Evolutionary conservation across 1,140 invertebrate genomes (phyloP).

Genomic region (Megathymus violae): DNA sequence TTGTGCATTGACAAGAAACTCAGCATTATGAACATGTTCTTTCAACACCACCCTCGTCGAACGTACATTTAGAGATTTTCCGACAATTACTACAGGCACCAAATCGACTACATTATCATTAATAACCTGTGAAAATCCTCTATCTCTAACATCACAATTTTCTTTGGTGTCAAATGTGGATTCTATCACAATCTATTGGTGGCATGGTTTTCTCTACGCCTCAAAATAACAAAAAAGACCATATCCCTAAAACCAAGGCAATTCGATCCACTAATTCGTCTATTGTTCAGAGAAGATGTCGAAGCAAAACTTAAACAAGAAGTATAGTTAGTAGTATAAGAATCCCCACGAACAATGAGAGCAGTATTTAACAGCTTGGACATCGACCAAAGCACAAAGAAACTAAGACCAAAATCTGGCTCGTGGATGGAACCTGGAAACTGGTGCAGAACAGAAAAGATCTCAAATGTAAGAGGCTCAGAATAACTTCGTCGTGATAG

Average conservation of each 20-base stretch:
- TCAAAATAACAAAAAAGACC: background rate
- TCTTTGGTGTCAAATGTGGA: slow-evolving; percentile 37
- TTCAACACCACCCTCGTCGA: too few species aligned
- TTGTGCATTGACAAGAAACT: too few species aligned
- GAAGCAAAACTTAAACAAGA: background rate
- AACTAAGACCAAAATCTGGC: background rate
- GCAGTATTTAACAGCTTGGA: background rate
- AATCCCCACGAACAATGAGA: background rate
- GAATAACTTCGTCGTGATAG: background rate
- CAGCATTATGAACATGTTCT: too few species aligned
- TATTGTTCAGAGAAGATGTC: background rate
- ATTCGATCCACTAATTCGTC: background rate
- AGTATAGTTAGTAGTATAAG: background rate
- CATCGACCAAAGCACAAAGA: background rate
- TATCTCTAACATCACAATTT: too few species aligned
- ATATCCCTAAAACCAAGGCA: background rate
- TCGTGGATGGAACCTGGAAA: background rate
- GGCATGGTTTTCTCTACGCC: too few species aligned
- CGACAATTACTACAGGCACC: too few species aligned
- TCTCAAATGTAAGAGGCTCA: background rate
- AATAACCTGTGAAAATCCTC: too few species aligned
- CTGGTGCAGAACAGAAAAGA: background rate
- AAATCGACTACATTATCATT: too few species aligned
- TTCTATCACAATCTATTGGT: too few species aligned
- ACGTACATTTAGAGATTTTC: too few species aligned